Evolutionary conservation across 2,797 vertebrate species (phyloP).

Genomic region (Notamacropus eugenii): DNA sequence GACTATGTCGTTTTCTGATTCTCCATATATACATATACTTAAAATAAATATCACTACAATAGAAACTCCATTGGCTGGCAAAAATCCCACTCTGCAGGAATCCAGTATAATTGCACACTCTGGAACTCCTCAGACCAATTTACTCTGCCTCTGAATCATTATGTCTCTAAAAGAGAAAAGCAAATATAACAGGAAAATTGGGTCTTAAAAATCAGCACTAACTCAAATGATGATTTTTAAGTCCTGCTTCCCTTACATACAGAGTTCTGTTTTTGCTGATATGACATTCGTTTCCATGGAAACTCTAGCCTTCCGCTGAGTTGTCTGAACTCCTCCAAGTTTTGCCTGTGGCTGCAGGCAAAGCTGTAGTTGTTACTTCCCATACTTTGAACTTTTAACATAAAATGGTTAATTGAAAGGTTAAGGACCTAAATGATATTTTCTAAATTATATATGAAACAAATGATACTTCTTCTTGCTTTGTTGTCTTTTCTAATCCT

Average conservation of each 20-base stretch:
- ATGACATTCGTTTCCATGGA: conserved; percentile 14
- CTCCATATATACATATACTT: background rate
- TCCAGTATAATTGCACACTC: background rate
- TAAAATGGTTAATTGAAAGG: conserved; percentile 1
- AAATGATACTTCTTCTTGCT: background rate
- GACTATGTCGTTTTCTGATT: background rate
- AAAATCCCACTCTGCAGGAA: background rate
- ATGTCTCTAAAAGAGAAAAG: background rate
- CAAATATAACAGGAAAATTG: background rate
- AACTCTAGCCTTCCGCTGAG: background rate
- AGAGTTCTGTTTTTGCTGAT: background rate
- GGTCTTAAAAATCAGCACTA: background rate
- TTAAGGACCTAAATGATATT: conserved; percentile 18
- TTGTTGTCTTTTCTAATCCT: background rate
- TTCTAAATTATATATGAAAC: background rate
- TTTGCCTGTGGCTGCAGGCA: background rate
- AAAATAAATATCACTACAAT: conserved; percentile 4
- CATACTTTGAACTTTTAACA: background rate
- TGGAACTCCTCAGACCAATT: background rate
- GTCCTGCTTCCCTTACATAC: background rate
- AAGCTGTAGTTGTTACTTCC: conserved; percentile 9
- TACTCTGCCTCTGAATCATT: background rate
- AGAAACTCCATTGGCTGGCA: conserved; percentile 18
- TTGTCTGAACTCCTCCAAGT: background rate
- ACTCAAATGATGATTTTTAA: background rate